Evolutionary conservation across 2,888 invertebrate species (phyloP).

Genomic region (Lucinisca nassula): DNA sequence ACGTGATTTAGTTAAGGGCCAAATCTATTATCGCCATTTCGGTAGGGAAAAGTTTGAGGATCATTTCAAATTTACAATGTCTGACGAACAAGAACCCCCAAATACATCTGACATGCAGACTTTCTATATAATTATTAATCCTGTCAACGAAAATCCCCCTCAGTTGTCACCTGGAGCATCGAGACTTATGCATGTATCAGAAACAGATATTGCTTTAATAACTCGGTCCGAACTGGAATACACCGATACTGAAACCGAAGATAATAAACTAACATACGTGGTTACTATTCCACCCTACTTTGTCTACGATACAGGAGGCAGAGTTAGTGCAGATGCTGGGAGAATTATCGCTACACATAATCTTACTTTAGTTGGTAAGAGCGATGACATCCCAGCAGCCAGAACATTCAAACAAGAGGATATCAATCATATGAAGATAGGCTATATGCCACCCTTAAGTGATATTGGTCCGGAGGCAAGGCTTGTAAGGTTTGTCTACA

Average conservation of each 20-base stretch:
- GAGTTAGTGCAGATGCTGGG: conserved; percentile 85
- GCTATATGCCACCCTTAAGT: conserved; percentile 86
- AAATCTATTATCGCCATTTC: conserved; percentile 87
- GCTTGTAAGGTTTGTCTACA: conserved; percentile 84
- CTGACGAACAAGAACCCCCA: conserved; percentile 85
- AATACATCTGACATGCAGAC: conserved; percentile 85
- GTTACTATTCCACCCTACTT: conserved; percentile 86
- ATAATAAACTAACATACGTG: conserved; percentile 83
- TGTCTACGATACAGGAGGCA: conserved; percentile 83
- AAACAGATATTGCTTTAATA: conserved; percentile 84
- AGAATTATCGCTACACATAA: conserved; percentile 84
- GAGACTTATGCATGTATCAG: conserved; percentile 82
- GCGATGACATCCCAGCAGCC: conserved; percentile 75
- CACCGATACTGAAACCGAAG: conserved; percentile 85
- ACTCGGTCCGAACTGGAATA: conserved; percentile 85
- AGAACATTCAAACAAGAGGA: conserved; percentile 86
- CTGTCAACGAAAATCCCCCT: conserved; percentile 87
- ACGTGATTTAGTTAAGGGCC: conserved; percentile 85
- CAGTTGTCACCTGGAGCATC: conserved; percentile 82
- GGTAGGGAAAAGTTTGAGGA: conserved; percentile 84
- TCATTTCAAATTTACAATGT: conserved; percentile 84
- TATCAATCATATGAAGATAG: conserved; percentile 86
- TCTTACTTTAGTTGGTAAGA: conserved; percentile 80
- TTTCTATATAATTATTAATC: conserved; percentile 83
- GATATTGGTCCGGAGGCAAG: conserved; percentile 86